Base-by-base conservation (phyloP, 2,113 vertebrate genomes). In the Ailurus styani region DNA sequence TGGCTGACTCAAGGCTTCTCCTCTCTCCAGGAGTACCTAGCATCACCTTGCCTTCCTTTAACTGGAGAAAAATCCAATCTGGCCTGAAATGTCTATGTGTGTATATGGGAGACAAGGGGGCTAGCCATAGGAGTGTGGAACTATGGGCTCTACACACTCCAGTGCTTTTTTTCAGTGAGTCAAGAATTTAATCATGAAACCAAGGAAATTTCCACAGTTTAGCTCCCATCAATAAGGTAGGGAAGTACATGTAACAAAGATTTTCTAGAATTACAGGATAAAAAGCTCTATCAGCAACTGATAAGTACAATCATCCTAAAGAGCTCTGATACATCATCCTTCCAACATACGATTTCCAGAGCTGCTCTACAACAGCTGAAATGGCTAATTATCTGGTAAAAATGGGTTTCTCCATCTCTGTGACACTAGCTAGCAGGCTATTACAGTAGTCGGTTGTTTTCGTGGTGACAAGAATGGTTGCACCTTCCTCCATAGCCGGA, bases 401-500 rank as follows among this genome's bases (percentile, higher is more conserved):
- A 93, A 89, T 37, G 50, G 84, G 31, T 82, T 77, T 31, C 75
- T 93, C 97, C 96, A 77, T 90, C 87, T 73, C 93, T 54, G 37
- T 72, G 40, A 97, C 87, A 89, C 97, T 82, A 68, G 97, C 95
- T 81, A 98, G 81, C 77, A 98, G 62, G 9, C 97, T 98, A 85
- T 96, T 98, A 77, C 96, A 98, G 27, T 95, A 98, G 95, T 98
- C 98, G 50, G 97, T 98, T 23, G 99, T 99, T 96, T 99, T 99
- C 29, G 99, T 99, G 78, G 99, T 99, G 81, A 99, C 99, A 42
- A 99, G 98, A 97, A 99, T 97, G 73, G 99, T 98, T 5, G 98
- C 98, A 7, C 99, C 98, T 98, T 99, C 99, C 97, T 99, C 99
- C 77, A 99, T 99, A 57, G 99, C 99, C 52, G 99, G 99, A 66